A percentile compares a stretch with the other conserved stretches of the same genome.
These are phyloP conservation scores for Tigriopus japonicus DNA, from an alignment of 1,140 invertebrate species.

Conservation along the genomic window DNA sequence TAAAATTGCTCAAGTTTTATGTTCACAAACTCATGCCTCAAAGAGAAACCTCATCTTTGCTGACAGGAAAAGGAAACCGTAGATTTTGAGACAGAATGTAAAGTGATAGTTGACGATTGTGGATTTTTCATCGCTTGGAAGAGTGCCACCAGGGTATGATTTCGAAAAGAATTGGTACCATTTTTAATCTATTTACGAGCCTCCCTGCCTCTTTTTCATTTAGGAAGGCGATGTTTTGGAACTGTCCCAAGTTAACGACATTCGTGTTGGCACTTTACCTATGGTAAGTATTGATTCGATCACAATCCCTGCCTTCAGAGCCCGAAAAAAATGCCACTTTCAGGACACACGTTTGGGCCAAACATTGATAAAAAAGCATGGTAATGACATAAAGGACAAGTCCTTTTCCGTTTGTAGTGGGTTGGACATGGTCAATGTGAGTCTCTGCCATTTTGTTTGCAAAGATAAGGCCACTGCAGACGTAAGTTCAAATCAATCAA, in stretches of 20 bases:
- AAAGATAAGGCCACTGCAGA: conserved; percentile 74
- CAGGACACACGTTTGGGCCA: conserved; percentile 66
- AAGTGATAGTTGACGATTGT: conserved; percentile 91
- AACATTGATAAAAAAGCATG: conserved; percentile 56
- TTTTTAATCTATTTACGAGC: not conserved
- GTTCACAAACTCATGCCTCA: no score
- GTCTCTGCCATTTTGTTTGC: conserved; percentile 90
- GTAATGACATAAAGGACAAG: conserved; percentile 73
- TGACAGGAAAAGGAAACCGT: conserved; percentile 62
- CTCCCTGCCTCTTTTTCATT: conserved; percentile 4
- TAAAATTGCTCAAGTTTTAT: no score
- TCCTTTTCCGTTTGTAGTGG: conserved; percentile 96
- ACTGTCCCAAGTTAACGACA: conserved; percentile 13
- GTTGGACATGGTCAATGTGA: conserved; percentile 97
- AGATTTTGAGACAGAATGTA: conserved; percentile 64
- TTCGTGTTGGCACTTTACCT: not conserved
- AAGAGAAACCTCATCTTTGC: not conserved
- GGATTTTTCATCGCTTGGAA: conserved; percentile 99
- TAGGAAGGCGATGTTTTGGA: conserved; percentile 14
- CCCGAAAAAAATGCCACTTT: no score
- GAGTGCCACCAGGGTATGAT: conserved; percentile 67
- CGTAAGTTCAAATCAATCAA: conserved; percentile 33
- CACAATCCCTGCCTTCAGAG: no score
- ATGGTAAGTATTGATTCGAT: not conserved
- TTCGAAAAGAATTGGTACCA: not conserved